These are phyloP conservation scores for Microplitis manilae DNA, from an alignment of 2,888 invertebrate genomes.

Conservation along the genomic window DNA sequence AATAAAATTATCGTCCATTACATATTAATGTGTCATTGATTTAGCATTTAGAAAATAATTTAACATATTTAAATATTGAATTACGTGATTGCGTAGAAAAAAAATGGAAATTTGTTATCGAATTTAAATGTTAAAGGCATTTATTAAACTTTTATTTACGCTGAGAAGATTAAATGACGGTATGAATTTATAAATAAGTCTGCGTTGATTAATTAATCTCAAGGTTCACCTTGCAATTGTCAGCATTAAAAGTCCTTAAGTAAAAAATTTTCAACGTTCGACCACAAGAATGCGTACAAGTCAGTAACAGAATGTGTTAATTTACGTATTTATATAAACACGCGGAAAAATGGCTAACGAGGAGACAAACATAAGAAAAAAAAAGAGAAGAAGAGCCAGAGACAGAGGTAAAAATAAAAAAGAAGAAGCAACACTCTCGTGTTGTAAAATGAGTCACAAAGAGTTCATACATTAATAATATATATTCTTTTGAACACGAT, in stretches of 20 bases:
- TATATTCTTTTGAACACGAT: conserved; percentile 16
- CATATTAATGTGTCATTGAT: not conserved
- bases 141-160: too few relatives aligned
- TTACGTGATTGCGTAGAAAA: not conserved
- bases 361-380: not conserved
- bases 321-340: not conserved
- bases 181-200: not conserved
- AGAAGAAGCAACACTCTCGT: conserved; percentile 13
- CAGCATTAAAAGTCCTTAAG: not conserved
- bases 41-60: not conserved
- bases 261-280: too few relatives aligned
- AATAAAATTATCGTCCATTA: not conserved
- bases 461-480: conserved; percentile 30
- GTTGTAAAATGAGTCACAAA: conserved; percentile 31
- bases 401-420: not conserved
- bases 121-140: too few relatives aligned
- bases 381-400: not conserved
- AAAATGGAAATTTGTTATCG: not conserved
- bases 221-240: not conserved
- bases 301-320: not conserved
- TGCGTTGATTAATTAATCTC: not conserved
- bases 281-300: not conserved
- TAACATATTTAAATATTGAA: not conserved
- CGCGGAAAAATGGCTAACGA: not conserved
- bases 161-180: not conserved